A percentile compares a stretch with the other conserved stretches of the same genome.
Evolutionary conservation across 2,888 invertebrate genomes (phyloP).

Genomic region (Ypsolopha sequella): DNA sequence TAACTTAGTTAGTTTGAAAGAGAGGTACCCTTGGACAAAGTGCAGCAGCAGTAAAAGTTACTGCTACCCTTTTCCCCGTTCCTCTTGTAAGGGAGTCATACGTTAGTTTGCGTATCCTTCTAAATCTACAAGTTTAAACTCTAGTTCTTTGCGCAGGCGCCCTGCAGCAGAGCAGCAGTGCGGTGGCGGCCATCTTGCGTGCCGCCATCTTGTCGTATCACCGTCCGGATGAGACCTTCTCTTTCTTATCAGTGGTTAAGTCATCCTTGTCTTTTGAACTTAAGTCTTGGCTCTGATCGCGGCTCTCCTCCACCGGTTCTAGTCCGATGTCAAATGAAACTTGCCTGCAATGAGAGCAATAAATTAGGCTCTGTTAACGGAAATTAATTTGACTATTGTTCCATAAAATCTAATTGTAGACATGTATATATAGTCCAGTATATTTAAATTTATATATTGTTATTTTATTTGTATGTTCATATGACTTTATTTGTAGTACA

Average conservation of each 20-base stretch:
- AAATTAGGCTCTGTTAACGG: not conserved
- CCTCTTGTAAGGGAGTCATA: too few species aligned
- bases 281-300: constrained; percentile 29
- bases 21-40: too few species aligned
- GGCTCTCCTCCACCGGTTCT: constrained; percentile 49
- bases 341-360: constrained; percentile 23
- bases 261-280: not conserved
- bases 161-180: constrained; percentile 10
- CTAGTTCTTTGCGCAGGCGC: constrained; percentile 16
- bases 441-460: too few species aligned
- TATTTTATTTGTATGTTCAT: too few species aligned
- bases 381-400: not conserved
- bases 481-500: too few species aligned
- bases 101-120: too few species aligned
- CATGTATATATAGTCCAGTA: too few species aligned
- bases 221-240: constrained; percentile 5
- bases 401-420: too few species aligned
- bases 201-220: constrained; percentile 12
- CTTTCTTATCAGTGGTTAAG: constrained; percentile 12
- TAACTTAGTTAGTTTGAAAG: too few species aligned
- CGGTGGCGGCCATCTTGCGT: constrained; percentile 15
- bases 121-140: constrained; percentile 6
- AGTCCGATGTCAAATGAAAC: constrained; percentile 52
- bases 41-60: too few species aligned
- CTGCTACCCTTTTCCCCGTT: too few species aligned